phyloP scores from a whole-genome alignment of 2,113 vertebrate species.

The Leucopsar rothschildi region DNA sequence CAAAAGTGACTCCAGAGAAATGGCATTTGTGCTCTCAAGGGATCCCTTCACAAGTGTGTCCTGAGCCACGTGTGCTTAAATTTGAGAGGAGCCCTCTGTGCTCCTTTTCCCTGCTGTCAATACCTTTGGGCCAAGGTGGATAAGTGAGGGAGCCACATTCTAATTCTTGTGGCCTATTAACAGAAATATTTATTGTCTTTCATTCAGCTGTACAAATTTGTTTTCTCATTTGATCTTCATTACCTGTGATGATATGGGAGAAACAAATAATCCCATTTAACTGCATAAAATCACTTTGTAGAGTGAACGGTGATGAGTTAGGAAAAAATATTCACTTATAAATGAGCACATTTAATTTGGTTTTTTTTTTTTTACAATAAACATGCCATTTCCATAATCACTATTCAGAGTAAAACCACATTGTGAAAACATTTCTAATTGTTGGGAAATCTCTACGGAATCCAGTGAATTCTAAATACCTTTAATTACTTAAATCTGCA shows the following conservation, averaged over 20 bases:
- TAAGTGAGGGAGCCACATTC: not conserved
- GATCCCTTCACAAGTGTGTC: not conserved
- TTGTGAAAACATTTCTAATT: conserved; percentile 18
- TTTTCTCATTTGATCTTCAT: conserved; percentile 1
- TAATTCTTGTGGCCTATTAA: not conserved
- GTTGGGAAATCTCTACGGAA: conserved; percentile 20
- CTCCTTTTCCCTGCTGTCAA: not conserved
- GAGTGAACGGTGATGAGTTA: not conserved
- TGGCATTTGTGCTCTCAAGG: not conserved
- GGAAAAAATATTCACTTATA: not conserved
- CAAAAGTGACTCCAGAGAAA: not conserved
- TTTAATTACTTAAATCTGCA: conserved; percentile 41
- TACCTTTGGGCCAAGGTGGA: not conserved
- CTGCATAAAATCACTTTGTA: not conserved
- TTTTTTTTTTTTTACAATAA: not conserved
- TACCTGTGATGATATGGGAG: not conserved
- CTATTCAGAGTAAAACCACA: not conserved
- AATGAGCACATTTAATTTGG: not conserved
- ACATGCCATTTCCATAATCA: conserved; percentile 3
- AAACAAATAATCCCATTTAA: conserved; percentile 4
- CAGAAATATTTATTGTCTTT: not conserved
- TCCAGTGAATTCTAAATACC: conserved; percentile 25
- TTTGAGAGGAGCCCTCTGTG: not conserved
- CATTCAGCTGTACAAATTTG: not conserved
- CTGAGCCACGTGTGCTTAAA: not conserved